Percentiles rank a stretch among this genome's conserved stretches.
Conservation (phyloP, 2,797 vertebrate species). For the Sibirionetta formosa region DNA sequence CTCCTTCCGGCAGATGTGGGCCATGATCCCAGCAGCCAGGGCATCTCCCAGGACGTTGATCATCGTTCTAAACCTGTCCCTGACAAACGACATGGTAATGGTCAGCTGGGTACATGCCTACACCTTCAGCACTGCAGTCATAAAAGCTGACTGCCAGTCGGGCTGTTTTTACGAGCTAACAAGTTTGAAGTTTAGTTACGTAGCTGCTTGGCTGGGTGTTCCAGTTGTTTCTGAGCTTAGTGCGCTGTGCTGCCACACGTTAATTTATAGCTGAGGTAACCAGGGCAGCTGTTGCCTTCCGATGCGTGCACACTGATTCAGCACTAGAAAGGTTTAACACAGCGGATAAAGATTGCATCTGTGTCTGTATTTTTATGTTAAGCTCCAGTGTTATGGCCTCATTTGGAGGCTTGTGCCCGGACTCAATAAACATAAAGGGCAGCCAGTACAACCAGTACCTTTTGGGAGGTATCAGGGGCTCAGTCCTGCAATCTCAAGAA, state of each 20-base stretch:
- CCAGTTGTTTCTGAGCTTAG: background rate
- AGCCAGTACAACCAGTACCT: background rate
- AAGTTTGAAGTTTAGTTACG: background rate
- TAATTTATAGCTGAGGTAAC: background rate
- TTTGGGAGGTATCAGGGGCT: background rate
- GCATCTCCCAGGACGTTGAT: slow-evolving; percentile 98
- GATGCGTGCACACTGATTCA: background rate
- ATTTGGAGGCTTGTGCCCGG: background rate
- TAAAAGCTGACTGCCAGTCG: background rate
- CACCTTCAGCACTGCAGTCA: background rate
- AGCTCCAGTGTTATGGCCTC: background rate
- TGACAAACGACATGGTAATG: slow-evolving; percentile 59
- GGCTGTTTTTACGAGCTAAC: background rate
- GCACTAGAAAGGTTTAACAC: background rate
- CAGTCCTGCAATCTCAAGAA: background rate
- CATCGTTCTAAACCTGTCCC: slow-evolving; percentile 98
- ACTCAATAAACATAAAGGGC: background rate
- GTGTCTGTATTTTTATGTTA: background rate
- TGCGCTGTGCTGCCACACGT: background rate
- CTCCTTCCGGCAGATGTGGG: slow-evolving; percentile 97
- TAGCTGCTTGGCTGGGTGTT: background rate
- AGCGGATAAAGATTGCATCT: background rate
- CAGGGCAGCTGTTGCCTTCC: background rate
- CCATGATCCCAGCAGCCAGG: slow-evolving; percentile 96
- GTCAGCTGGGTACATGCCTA: background rate